phyloP scores from a whole-genome alignment of 64 coral and sea anemone species.

The Pachyseris speciosa region DNA sequence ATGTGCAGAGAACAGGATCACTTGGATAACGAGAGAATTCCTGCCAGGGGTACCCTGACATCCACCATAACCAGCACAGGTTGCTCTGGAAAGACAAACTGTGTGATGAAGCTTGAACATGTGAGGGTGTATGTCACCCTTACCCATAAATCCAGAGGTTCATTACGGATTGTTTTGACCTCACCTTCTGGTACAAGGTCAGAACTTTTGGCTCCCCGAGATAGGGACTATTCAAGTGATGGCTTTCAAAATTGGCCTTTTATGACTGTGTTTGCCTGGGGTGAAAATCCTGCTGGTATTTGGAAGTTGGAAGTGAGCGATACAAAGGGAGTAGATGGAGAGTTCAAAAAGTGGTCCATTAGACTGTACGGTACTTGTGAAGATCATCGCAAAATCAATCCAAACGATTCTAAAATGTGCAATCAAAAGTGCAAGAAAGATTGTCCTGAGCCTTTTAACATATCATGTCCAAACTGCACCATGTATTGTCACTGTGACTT shows the following conservation, averaged over 20 bases:
- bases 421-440: slow-evolving; percentile 73
- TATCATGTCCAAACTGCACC: slow-evolving; percentile 76
- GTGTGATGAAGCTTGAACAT: slow-evolving; percentile 94
- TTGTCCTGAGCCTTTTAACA: slow-evolving; percentile 65
- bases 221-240: slow-evolving; percentile 71
- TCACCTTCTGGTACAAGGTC: slow-evolving; percentile 94
- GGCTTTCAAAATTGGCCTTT: slow-evolving; percentile 98
- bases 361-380: slow-evolving; percentile 84
- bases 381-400: slow-evolving; percentile 46
- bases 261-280: slow-evolving; percentile 98
- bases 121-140: slow-evolving; percentile 91
- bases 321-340: slow-evolving; percentile 49
- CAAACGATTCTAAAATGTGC: slow-evolving; percentile 69
- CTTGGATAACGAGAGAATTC: slow-evolving; percentile 65
- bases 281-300: slow-evolving; percentile 79
- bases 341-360: slow-evolving; percentile 87
- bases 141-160: slow-evolving; percentile 74
- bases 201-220: slow-evolving; percentile 75
- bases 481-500: slow-evolving; percentile 85
- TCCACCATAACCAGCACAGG: slow-evolving; percentile 78
- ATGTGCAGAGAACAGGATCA: slow-evolving; percentile 84
- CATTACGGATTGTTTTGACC: slow-evolving; percentile 83
- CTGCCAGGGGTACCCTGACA: slow-evolving; percentile 55
- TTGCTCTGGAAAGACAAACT: slow-evolving; percentile 60
- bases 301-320: slow-evolving; percentile 86